Conservation (phyloP, 2,888 invertebrate genomes). For the Nipponacmea schrenckii region DNA sequence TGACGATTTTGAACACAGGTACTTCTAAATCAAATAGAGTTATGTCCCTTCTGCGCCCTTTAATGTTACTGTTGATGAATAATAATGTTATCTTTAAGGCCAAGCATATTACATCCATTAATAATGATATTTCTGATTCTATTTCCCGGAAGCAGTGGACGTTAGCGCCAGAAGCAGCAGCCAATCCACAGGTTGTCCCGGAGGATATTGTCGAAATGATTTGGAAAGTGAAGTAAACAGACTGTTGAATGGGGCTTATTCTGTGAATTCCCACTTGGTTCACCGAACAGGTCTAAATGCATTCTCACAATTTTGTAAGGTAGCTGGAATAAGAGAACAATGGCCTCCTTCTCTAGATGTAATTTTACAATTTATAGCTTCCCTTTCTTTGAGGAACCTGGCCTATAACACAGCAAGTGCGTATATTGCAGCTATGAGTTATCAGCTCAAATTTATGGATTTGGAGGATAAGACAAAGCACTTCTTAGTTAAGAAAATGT, state of each 20-base stretch:
- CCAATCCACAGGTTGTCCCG: background rate
- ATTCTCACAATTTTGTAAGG: background rate
- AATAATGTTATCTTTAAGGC: constrained; percentile 12
- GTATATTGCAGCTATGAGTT: background rate
- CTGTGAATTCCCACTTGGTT: background rate
- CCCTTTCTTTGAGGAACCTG: background rate
- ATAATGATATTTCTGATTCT: background rate
- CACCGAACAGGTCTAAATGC: background rate
- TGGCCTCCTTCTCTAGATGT: background rate
- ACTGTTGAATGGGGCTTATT: background rate
- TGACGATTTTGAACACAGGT: constrained; percentile 20
- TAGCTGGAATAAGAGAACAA: background rate
- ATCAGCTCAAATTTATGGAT: background rate
- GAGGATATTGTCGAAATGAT: background rate
- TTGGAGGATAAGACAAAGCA: background rate
- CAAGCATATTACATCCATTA: constrained; percentile 7
- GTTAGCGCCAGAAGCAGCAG: background rate
- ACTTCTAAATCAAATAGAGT: constrained; percentile 20
- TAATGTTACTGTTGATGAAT: background rate
- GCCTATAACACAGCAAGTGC: background rate
- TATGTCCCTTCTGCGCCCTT: constrained; percentile 12
- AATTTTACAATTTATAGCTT: background rate
- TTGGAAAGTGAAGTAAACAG: background rate
- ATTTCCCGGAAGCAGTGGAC: background rate
- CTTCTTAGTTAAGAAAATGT: background rate